Evolutionary conservation across 2,113 vertebrate species (phyloP), one percentile per base, ranked within the genome.

Genomic region (Phodopus roborovskii): DNA sequence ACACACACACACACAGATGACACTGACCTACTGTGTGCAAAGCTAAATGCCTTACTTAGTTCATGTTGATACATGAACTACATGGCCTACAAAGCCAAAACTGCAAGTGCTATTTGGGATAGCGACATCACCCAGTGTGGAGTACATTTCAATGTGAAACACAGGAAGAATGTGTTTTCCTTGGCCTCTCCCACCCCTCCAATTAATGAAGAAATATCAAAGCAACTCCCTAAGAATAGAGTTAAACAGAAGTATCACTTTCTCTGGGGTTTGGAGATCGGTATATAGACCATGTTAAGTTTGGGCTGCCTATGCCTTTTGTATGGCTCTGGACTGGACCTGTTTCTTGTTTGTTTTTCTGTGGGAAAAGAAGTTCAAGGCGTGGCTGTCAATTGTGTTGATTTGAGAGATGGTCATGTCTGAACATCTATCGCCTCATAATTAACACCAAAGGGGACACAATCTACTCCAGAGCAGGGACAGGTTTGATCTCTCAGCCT

Each of bases 401-500:
- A 58, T 42, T 73, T 64, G 81, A 90, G 88, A 68, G 42, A 56
- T 7, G 10, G 77, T 86, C 48, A 30, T 96, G 58, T 68, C 20
- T 13, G 15, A 26, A 9, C 53, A 89, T 81, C 64, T 96, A 79
- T 64, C 87, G 28, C 53, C 36, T 53, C 48, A 30, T 66, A 50
- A 81, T 64, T 22, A 83, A 68, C 66, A 17, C 50, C 79, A 26
- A 83, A 79, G 30, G 9, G 9, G 91, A 39, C 24, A 36, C 5
- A 58, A 28, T 82, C 19, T 28, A 66, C 22, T 73, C 16, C 58
- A 68, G 60, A n/a, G 56, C 28, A 86, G 10, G 26, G 45, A 42
- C 4, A 28, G 5, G 5, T 64, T 48, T 9, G 0, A 2, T 3
- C 24, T 1, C 6, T 19, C 7, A 33, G 28, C 11, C 13, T 5